Conservation (phyloP, 2,888 invertebrate species). For the Nudaria mundana region DNA sequence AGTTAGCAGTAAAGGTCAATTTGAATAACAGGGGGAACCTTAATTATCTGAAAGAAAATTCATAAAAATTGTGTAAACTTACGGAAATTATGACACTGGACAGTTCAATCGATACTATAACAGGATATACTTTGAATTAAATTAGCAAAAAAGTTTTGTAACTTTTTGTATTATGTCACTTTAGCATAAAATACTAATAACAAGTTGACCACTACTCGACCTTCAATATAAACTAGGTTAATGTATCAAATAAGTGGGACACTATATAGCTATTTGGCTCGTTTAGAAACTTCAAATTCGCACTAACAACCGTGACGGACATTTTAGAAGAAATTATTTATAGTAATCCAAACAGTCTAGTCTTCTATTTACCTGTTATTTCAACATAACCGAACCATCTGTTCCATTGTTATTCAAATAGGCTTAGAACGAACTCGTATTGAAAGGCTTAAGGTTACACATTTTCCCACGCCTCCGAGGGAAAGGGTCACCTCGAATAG, state of each 20-base stretch:
- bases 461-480: conserved; percentile 28
- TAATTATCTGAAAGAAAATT: too few species aligned
- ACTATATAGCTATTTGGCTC: conserved; percentile 55
- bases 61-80: too few species aligned
- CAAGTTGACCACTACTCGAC: conserved; percentile 51
- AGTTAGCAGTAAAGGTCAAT: too few species aligned
- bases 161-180: too few species aligned
- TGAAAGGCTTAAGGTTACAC: conserved; percentile 16
- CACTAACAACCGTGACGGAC: conserved; percentile 54
- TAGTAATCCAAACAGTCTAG: conserved; percentile 36
- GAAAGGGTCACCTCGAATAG: conserved; percentile 22
- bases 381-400: conserved; percentile 29
- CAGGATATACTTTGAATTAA: background rate
- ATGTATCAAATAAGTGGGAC: conserved; percentile 66
- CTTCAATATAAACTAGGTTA: conserved; percentile 69
- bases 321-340: conserved; percentile 42
- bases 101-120: too few species aligned
- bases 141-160: too few species aligned
- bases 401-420: conserved; percentile 34
- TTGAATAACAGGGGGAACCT: too few species aligned
- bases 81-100: too few species aligned
- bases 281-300: conserved; percentile 37
- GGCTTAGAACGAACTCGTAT: conserved; percentile 11
- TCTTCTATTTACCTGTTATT: conserved; percentile 25
- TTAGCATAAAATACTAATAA: conserved; percentile 49